Percentiles rank a stretch among this genome's conserved stretches.
Conservation (phyloP, 2,888 invertebrate species). For the Himalopsyche kuldschensis region DNA sequence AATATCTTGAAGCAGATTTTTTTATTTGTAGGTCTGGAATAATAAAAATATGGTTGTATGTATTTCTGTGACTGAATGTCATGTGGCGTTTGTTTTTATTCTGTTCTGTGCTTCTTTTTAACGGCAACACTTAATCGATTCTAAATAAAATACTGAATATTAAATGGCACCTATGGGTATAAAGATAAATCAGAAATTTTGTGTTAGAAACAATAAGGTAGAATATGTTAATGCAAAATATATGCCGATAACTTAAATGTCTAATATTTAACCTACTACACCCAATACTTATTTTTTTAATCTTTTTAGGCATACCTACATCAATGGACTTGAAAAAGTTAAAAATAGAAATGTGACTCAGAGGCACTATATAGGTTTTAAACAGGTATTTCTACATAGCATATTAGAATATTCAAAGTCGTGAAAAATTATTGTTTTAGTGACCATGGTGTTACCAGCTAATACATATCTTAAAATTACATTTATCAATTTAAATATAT, state of each 20-base stretch:
- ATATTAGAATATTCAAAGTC: slow-evolving; percentile 37
- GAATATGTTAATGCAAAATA: background rate
- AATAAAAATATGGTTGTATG: too few species aligned
- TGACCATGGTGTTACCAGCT: slow-evolving; percentile 26
- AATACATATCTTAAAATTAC: slow-evolving; percentile 14
- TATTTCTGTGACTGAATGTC: too few species aligned
- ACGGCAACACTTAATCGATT: too few species aligned
- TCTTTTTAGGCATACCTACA: slow-evolving; percentile 16
- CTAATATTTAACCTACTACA: background rate
- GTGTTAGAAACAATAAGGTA: background rate
- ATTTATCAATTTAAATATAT: background rate
- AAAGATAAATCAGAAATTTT: background rate
- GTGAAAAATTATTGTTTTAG: slow-evolving; percentile 36
- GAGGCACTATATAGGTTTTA: slow-evolving; percentile 62
- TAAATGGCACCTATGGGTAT: too few species aligned
- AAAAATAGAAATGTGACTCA: slow-evolving; percentile 59
- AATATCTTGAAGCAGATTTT: too few species aligned
- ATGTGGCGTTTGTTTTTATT: too few species aligned
- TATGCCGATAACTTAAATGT: background rate
- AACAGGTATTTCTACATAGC: slow-evolving; percentile 36
- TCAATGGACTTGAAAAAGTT: slow-evolving; percentile 28
- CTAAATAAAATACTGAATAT: too few species aligned
- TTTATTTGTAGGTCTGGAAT: too few species aligned
- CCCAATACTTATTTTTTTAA: background rate
- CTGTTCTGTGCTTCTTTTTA: too few species aligned